Evolutionary conservation across 1,140 invertebrate genomes (phyloP), one percentile per base, ranked within the genome.

Genomic region (Dreissena rostriformis): DNA sequence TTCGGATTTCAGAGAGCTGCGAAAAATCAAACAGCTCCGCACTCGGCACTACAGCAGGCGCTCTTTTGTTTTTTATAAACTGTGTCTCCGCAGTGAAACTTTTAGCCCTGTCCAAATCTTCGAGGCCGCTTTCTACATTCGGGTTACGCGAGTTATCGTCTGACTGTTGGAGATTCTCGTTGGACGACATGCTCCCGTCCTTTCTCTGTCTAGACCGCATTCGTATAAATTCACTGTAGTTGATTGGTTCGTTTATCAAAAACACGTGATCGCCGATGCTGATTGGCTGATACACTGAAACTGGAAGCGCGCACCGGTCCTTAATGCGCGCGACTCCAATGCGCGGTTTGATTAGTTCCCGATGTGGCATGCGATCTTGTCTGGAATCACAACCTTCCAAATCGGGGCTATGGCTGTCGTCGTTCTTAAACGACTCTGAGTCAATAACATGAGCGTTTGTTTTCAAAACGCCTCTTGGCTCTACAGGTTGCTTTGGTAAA

Each of bases 11-110:
- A 1, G 70, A 63, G 15, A 74, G 19, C 55, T 74, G 61, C 49
- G 80, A 82, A 53, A 82, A 82, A 52, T 82, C 80, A 75, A 82
- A 82, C 4, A 82, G 10, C 52, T 82, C 80, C 7, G 80, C 80
- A 57, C 72, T 82, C 12, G 79, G 67, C 6, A 82, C 80, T 29
- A 52, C 51, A 0, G 63, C 80, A 19, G 80, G 80, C 7, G 72
- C 73, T 66, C 80, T 24, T 55, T 75, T 82, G 2, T 75, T 24
- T 14, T 14, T 75, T 28, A 53, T 61, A 7, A 61, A 39, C 7
- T 52, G 71, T 24, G 73, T 68, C 11, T 72, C 70, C 4, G 26
- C 28, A 19, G 49, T n/a, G 0, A 82, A 24, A 14, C 61, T 65
- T 28, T 57, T 67, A 11, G 71, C 22, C 24, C 80, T 12, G 55